Conservation (phyloP, 2,888 invertebrate genomes). For the Sminthurides aquaticus region DNA sequence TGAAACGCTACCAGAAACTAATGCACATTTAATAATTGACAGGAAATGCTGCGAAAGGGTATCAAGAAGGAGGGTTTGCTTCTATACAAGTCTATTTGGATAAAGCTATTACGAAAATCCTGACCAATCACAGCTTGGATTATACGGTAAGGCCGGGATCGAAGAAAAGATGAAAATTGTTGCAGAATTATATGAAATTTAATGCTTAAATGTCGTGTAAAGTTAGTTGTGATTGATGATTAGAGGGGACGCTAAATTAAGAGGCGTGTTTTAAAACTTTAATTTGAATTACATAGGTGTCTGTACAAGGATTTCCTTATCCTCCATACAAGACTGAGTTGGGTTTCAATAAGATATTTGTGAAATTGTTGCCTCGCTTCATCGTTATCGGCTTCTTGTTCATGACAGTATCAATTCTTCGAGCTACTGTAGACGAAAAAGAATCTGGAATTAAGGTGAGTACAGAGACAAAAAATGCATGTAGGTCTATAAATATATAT, state of each 20-base stretch:
- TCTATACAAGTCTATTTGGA: conserved; percentile 40
- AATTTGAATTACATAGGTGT: conserved; percentile 44
- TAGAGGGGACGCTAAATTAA: background rate
- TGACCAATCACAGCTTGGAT: conserved; percentile 21
- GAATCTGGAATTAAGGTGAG: conserved; percentile 54
- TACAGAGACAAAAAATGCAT: no score
- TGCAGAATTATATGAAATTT: background rate
- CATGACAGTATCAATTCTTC: conserved; percentile 52
- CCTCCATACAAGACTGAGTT: conserved; percentile 46
- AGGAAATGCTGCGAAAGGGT: conserved; percentile 13
- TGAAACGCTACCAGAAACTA: no score
- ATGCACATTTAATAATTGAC: background rate
- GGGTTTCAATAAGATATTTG: conserved; percentile 44
- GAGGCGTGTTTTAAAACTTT: no score
- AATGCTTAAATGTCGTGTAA: background rate
- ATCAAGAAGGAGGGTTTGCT: conserved; percentile 27
- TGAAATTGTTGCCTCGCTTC: conserved; percentile 46
- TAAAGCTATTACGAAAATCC: conserved; percentile 30
- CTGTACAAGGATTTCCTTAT: conserved; percentile 55
- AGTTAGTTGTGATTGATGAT: no score
- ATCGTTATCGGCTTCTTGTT: conserved; percentile 51
- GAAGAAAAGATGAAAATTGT: no score
- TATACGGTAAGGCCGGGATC: conserved; percentile 18
- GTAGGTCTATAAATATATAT: no score
- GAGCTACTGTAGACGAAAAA: conserved; percentile 56